phyloP scores from a whole-genome alignment of 1,140 invertebrate species.

The Procambarus clarkii region DNA sequence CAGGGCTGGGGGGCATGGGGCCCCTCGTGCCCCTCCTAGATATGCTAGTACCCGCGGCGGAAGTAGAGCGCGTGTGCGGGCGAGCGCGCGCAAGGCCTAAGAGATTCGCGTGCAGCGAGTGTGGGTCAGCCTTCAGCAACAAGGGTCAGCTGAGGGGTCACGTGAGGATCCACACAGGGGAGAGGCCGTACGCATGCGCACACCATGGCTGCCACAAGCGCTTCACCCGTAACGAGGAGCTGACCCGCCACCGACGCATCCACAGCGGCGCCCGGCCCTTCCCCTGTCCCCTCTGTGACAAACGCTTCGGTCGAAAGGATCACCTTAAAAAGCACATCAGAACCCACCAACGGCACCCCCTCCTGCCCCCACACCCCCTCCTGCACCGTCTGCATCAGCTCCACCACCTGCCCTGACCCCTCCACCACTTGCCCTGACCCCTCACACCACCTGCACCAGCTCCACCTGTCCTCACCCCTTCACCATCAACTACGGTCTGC shows the following conservation, averaged over 20 bases:
- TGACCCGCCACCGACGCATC: slow-evolving; percentile 93
- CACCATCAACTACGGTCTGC: neutral
- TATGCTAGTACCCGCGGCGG: slow-evolving; percentile 59
- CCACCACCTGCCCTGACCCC: neutral
- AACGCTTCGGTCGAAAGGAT: slow-evolving; percentile 92
- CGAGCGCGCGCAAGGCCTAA: slow-evolving; percentile 81
- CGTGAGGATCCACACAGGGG: slow-evolving; percentile 92
- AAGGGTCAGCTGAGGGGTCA: slow-evolving; percentile 95
- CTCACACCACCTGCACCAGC: slow-evolving; percentile 10
- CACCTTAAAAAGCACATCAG: slow-evolving; percentile 79
- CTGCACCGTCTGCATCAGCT: neutral
- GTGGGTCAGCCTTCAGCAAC: slow-evolving; percentile 92
- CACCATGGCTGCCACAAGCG: slow-evolving; percentile 89
- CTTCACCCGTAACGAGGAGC: slow-evolving; percentile 94
- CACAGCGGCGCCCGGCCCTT: slow-evolving; percentile 84
- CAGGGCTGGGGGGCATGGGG: neutral
- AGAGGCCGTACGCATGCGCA: slow-evolving; percentile 91
- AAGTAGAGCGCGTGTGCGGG: slow-evolving; percentile 62
- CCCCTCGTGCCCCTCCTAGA: slow-evolving; percentile 52
- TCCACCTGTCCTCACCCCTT: neutral
- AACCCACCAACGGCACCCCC: slow-evolving; percentile 79
- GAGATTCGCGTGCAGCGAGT: slow-evolving; percentile 91
- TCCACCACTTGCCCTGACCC: neutral
- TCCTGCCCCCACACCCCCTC: slow-evolving; percentile 10
- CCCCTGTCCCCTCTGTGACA: slow-evolving; percentile 86